Evolutionary conservation across 2,113 vertebrate species (phyloP), one percentile per base, ranked within the genome.

Genomic region (Pollimyrus isidori): DNA sequence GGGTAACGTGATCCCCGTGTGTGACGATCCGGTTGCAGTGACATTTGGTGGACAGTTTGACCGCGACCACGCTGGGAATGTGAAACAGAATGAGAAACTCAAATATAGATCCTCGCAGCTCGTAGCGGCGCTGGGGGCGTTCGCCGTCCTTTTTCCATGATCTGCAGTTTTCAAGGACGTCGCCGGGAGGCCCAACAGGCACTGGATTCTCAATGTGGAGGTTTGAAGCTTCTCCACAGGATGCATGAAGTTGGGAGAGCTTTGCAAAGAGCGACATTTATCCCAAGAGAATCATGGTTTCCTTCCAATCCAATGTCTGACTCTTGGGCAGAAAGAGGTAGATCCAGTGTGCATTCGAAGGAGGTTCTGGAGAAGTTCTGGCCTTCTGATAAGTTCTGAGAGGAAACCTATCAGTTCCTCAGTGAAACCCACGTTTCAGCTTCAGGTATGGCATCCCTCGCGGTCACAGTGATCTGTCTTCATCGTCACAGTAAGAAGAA

Each of bases 361-460:
- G 90, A 93, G 92, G 92, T 84, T 82, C 92, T 94, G 92, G 10
- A 87, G 91, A 93, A 91, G 90, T 92, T 69, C 62, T 69, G 62
- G 56, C 13, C n/a, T 69, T 30, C 62, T 69, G 94, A 93, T 94
- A 91, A 92, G 6, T 94, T 93, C 93, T 93, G 94, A 94, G 94
- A 94, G 94, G 95, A 93, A 93, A 94, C 95, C 93, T 95, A 95
- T 95, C 94, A 96, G 94, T 94, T 93, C 93, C 93, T 95, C 94
- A 93, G 95, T 92, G 94, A 95, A 95, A 94, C 95, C 95, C 94
- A 92, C 94, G 95, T 94, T 94, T 91, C 94, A 93, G 93, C 90
- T 94, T 94, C 90, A 50, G 93, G 94, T 93, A 94, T 94, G 94
- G 93, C 91, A 91, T 42, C 86, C 3, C 21, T 94, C 93, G 91